phyloP scores from a whole-genome alignment of 2,888 invertebrate genomes.

The Amaurobius ferox region DNA sequence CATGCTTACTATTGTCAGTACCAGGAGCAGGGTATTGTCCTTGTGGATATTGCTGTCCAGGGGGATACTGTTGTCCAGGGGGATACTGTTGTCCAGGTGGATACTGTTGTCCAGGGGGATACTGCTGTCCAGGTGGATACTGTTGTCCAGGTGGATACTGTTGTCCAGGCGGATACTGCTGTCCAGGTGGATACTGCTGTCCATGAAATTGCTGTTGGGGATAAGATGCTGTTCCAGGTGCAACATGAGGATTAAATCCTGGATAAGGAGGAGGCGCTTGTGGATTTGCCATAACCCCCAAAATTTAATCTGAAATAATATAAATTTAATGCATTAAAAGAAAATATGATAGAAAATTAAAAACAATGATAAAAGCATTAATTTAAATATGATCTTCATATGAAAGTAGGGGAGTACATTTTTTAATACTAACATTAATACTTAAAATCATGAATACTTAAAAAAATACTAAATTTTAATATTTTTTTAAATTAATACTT shows the following conservation, averaged over 20 bases:
- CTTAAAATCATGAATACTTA: no score
- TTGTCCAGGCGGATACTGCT: conserved; percentile 18
- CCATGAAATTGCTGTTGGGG: conserved; percentile 27
- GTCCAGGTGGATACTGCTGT: conserved; percentile 19
- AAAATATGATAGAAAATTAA: no score
- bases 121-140: not conserved
- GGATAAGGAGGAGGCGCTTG: conserved; percentile 49
- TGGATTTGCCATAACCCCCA: conserved; percentile 33
- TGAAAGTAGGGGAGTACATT: no score
- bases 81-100: conserved; percentile 14
- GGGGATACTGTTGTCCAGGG: conserved; percentile 4
- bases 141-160: conserved; percentile 6
- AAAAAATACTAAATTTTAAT: no score
- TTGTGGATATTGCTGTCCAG: conserved; percentile 4
- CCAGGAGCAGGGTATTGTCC: conserved; percentile 20
- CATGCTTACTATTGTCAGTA: not conserved
- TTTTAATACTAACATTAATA: no score
- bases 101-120: not conserved
- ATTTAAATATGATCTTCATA: no score
- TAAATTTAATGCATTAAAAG: no score
- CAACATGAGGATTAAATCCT: conserved; percentile 47
- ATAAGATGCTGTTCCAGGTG: conserved; percentile 28
- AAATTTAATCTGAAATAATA: no score
- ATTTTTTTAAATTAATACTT: no score
- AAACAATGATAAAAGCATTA: no score